phyloP scores from a whole-genome alignment of 2,113 vertebrate species.

The Clinocottus analis region DNA sequence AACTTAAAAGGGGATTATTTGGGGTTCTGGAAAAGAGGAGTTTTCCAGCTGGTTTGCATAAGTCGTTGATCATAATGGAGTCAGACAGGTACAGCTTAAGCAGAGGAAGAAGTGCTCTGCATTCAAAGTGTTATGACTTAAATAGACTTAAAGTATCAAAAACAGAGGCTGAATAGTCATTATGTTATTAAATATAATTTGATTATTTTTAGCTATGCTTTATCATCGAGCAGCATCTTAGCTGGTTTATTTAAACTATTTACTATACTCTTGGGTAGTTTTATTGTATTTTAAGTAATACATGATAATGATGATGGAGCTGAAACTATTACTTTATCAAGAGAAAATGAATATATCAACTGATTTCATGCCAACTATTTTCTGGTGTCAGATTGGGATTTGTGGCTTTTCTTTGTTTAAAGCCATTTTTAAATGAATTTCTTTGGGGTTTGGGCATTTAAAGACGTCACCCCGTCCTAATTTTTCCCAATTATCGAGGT shows the following conservation, averaged over 20 bases:
- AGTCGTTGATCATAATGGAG: not conserved
- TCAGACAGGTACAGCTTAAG: not conserved
- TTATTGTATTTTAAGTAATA: not conserved
- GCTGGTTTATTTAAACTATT: not conserved
- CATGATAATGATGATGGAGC: not conserved
- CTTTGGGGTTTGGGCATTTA: not conserved
- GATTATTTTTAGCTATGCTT: not conserved
- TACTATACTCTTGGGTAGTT: not conserved
- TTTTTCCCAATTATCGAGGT: not conserved
- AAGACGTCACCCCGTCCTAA: not conserved
- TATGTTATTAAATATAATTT: not conserved
- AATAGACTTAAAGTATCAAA: not conserved
- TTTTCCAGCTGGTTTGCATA: conserved; percentile 19
- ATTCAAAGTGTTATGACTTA: not conserved
- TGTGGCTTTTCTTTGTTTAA: not conserved
- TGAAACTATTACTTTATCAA: not conserved
- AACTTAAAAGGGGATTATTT: conserved; percentile 24
- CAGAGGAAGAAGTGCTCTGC: not conserved
- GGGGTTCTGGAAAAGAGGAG: conserved; percentile 9
- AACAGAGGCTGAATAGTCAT: not conserved
- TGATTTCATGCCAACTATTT: not conserved
- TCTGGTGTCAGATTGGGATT: not conserved
- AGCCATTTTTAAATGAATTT: not conserved
- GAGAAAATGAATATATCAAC: not conserved
- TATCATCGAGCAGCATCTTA: not conserved